Base-by-base conservation (phyloP, 2,888 invertebrate genomes). In the Metacarcinus magister region DNA sequence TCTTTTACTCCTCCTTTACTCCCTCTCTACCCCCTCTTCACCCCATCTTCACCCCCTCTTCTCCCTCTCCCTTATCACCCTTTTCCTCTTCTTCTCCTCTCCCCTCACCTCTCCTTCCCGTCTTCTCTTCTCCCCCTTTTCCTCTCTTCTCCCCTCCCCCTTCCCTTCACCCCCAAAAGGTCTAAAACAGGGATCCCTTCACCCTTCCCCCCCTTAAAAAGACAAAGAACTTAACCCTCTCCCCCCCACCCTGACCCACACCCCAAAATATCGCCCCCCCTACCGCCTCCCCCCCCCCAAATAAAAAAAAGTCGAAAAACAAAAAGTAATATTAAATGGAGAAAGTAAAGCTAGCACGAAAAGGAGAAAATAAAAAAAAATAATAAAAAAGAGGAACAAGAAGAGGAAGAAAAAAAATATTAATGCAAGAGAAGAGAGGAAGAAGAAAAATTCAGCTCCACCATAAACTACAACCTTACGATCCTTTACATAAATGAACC, bases 401-500 rank as follows among this genome's bases (percentile, higher is more conserved):
- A 39, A 48, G 28, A 0, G 48, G 43, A 0, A 93, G 67, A 93
- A 60, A 93, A 19, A 82, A 0, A 75, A 19, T 75, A 75, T 75
- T 67, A 94, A 75, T 43, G 54, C 46, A 60, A 90, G n/a, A 54
- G 54, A 91, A 46, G 10, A 46, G 46, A 46, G 46, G 10, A 46
- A 10, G 10, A 39, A 60, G 91, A n/a, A 23, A 2, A 0, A 48
- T n/a, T 32, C 32, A 87, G 91, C 19, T n/a, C 39, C 60, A 90
- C 60, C 23, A 67, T 91, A 91, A 95, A 95, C 43, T 28, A 91
- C 91, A 13, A 46, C 32, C 67, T 91, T 90, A 91, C 95, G 95
- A 95, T 91, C 95, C 95, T 91, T 95, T 95, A 95, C 95, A 95
- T 95, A 95, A 95, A 95, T 95, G 95, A 95, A 91, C 95, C 39